A percentile compares a stretch with the other conserved stretches of the same genome.
phyloP scores from a whole-genome alignment of 2,888 invertebrate species.

The Sphinx pinastri region DNA sequence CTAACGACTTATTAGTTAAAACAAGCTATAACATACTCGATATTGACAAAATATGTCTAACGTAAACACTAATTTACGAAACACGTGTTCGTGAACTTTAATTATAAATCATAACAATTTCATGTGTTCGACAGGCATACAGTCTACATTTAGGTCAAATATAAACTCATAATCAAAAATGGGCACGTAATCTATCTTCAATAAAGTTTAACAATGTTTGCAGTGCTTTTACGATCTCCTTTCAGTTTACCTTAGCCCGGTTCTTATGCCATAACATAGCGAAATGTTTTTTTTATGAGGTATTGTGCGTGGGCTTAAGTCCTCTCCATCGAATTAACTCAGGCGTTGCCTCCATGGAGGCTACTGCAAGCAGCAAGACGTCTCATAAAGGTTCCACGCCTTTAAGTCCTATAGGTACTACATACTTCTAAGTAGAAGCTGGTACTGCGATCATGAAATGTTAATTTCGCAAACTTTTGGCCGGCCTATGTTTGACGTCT shows the following conservation, averaged over 20 bases:
- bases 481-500: constrained; percentile 27
- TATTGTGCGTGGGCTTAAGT: constrained; percentile 34
- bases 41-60: background rate
- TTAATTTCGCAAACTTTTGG: constrained; percentile 49
- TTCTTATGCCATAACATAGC: constrained; percentile 37
- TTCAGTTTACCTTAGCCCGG: constrained; percentile 34
- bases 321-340: constrained; percentile 5
- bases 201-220: constrained; percentile 39
- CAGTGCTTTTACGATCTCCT: constrained; percentile 37
- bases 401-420: constrained; percentile 8
- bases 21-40: background rate
- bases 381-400: constrained; percentile 28
- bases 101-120: background rate
- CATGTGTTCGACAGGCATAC: constrained; percentile 2
- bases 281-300: constrained; percentile 49
- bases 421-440: background rate
- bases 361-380: constrained; percentile 31
- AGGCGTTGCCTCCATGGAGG: constrained; percentile 27
- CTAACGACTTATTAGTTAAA: background rate
- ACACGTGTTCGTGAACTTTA: background rate
- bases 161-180: constrained; percentile 19
- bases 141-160: constrained; percentile 25
- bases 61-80: background rate
- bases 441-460: constrained; percentile 44
- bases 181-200: constrained; percentile 31